A percentile compares a stretch with the other conserved stretches of the same genome.
Conservation (phyloP, 2,113 vertebrate genomes). For the Euleptes europaea region DNA sequence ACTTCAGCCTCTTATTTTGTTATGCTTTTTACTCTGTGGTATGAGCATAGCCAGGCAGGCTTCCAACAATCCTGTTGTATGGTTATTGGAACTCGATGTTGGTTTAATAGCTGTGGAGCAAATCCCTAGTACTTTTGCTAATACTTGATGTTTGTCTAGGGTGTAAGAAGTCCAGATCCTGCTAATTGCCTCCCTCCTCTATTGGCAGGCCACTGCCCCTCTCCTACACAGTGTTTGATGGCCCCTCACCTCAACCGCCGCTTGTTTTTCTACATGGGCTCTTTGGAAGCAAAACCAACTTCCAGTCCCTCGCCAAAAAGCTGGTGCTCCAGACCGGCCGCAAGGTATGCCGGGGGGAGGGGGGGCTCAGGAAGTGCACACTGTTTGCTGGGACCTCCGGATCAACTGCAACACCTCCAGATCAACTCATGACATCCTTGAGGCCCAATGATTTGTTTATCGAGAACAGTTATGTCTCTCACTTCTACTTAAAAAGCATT, state of each 20-base stretch:
- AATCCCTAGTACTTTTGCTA: no score
- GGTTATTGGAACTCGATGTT: not conserved
- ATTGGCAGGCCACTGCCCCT: constrained; percentile 76
- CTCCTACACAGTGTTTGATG: constrained; percentile 78
- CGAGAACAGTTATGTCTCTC: no score
- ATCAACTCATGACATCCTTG: no score
- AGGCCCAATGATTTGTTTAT: no score
- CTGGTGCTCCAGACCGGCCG: constrained; percentile 84
- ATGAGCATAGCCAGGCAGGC: not conserved
- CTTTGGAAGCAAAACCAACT: constrained; percentile 90
- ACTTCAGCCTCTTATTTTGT: no score
- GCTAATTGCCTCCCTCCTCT: not conserved
- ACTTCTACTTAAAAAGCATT: no score
- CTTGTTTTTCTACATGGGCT: constrained; percentile 92
- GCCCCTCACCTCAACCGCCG: constrained; percentile 73
- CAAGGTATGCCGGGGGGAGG: constrained; percentile 75
- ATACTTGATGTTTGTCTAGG: no score
- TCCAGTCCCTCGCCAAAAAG: constrained; percentile 85
- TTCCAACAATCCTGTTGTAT: not conserved
- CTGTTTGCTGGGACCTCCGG: not conserved
- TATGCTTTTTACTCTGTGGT: not conserved
- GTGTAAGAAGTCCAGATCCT: not conserved
- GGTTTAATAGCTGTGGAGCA: not conserved
- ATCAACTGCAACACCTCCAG: not conserved
- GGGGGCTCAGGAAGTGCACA: accelerated